Conservation (phyloP, 2,888 invertebrate species). For the Pseudococcus viburni region DNA sequence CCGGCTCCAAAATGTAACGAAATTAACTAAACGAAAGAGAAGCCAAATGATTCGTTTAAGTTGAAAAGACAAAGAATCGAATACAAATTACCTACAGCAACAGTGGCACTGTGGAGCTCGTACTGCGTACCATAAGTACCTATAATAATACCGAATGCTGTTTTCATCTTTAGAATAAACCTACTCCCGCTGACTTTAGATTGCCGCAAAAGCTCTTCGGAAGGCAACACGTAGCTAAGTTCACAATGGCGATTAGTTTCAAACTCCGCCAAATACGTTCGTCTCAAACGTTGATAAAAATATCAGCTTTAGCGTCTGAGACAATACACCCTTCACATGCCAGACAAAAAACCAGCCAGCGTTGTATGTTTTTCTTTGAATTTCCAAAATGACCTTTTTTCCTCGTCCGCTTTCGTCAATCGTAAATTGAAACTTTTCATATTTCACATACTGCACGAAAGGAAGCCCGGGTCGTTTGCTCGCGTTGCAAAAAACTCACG, state of each 20-base stretch:
- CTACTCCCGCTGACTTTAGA: conserved; percentile 25
- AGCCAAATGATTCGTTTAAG: conserved; percentile 44
- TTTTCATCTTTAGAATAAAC: background rate
- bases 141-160: background rate
- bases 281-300: background rate
- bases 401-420: conserved; percentile 15
- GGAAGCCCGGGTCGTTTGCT: conserved; percentile 13
- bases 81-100: conserved; percentile 18
- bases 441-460: background rate
- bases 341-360: background rate
- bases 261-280: background rate
- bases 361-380: background rate
- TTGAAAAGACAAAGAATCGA: conserved; percentile 44
- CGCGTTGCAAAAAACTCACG: background rate
- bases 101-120: background rate
- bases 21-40: conserved; percentile 34
- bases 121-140: background rate
- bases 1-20: conserved; percentile 10
- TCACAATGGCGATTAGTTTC: background rate
- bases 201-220: background rate
- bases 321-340: conserved; percentile 18
- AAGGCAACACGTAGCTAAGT: background rate
- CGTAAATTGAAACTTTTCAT: conserved; percentile 44
- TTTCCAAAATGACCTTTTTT: conserved; percentile 38
- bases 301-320: background rate